These are phyloP conservation scores for Tangara arthus DNA, from an alignment of 2,797 vertebrate species.

Conservation along the genomic window DNA sequence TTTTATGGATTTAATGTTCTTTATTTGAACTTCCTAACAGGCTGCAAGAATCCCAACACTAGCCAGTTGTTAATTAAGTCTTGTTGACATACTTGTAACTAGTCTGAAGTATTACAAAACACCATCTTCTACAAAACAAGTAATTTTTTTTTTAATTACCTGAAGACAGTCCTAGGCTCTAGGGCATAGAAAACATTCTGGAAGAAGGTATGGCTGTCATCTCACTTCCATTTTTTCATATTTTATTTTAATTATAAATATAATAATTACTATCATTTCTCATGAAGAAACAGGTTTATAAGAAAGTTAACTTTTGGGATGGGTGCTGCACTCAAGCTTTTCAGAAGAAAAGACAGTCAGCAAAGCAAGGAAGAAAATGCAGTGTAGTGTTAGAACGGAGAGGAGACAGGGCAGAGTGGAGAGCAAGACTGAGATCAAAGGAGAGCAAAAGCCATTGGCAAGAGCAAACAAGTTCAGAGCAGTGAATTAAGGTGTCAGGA, in stretches of 20 bases:
- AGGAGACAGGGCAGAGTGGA: neutral
- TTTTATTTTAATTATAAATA: constrained; percentile 16
- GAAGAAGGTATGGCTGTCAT: neutral
- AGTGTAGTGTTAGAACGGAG: neutral
- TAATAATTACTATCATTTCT: neutral
- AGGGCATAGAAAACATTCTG: constrained; percentile 32
- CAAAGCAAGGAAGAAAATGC: neutral
- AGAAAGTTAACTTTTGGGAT: neutral
- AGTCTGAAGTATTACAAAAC: constrained; percentile 41
- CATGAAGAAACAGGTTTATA: neutral
- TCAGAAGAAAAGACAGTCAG: neutral
- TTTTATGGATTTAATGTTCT: neutral
- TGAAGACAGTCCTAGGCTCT: constrained; percentile 25
- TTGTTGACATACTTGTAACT: constrained; percentile 34
- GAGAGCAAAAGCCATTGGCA: constrained; percentile 7
- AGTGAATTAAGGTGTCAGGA: constrained; percentile 28
- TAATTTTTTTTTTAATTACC: neutral
- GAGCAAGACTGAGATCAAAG: constrained; percentile 12
- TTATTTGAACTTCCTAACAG: constrained; percentile 22
- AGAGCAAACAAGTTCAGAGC: constrained; percentile 43
- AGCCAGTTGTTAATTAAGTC: constrained; percentile 49
- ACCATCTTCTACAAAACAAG: neutral
- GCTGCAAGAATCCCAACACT: neutral
- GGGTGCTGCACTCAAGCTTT: neutral
- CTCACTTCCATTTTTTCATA: neutral